A percentile compares a stretch with the other conserved stretches of the same genome.
Evolutionary conservation across 2,797 vertebrate species (phyloP).

Genomic region (Cossypha polioptera): DNA sequence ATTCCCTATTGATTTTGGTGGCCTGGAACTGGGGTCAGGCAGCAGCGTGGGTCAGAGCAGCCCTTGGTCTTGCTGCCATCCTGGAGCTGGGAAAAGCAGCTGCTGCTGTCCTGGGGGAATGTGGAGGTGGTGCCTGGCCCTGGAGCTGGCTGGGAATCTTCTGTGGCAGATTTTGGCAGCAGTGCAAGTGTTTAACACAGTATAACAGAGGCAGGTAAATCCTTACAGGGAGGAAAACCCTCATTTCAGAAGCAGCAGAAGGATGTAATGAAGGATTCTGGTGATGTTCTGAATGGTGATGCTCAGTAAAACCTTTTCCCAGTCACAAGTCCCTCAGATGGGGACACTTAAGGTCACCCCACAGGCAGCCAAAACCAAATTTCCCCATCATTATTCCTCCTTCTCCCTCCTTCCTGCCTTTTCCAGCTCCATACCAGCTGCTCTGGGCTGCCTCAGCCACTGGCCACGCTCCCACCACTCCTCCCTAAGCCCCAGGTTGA

Average conservation of each 20-base stretch:
- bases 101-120: not conserved
- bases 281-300: not conserved
- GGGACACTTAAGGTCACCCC: not conserved
- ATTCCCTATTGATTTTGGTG: conserved; percentile 40
- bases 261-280: not conserved
- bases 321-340: not conserved
- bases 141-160: not conserved
- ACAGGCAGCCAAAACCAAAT: not conserved
- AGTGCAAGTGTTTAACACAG: not conserved
- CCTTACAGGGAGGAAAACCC: not conserved
- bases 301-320: not conserved
- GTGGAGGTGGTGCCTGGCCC: not conserved
- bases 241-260: not conserved
- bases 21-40: not conserved
- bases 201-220: not conserved
- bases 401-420: not conserved
- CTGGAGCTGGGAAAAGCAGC: not conserved
- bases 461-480: not conserved
- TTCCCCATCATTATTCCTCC: not conserved
- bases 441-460: not conserved
- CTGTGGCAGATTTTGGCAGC: not conserved
- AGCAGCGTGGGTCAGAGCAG: not conserved
- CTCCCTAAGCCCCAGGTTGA: not conserved
- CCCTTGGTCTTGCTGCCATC: not conserved
- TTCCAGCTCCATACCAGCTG: not conserved